A percentile compares a stretch with the other conserved stretches of the same genome.
These are phyloP conservation scores for Altica lythri DNA, from an alignment of 2,888 invertebrate species.

Conservation along the genomic window DNA sequence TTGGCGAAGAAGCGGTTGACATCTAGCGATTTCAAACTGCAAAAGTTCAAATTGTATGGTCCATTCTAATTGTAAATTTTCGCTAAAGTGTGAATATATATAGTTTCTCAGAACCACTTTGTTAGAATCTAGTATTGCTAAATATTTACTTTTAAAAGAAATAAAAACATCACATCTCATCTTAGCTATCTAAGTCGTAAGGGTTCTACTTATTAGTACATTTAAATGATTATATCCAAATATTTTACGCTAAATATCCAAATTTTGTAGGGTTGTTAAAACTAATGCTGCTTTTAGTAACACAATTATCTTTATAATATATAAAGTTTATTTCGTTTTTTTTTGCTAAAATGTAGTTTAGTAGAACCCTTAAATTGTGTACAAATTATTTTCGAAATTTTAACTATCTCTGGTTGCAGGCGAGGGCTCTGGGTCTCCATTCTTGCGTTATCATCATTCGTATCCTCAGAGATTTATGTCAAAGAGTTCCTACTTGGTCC, in stretches of 20 bases:
- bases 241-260: too few relatives aligned
- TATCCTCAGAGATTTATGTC: constrained; percentile 93
- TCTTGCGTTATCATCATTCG: constrained; percentile 96
- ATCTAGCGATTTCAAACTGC: too few relatives aligned
- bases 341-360: constrained; percentile 15
- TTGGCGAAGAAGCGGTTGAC: too few relatives aligned
- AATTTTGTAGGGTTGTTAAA: background rate
- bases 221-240: background rate
- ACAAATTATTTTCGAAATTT: background rate
- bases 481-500: constrained; percentile 92
- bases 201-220: constrained; percentile 46
- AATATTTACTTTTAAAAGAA: constrained; percentile 11
- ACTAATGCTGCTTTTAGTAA: too few relatives aligned
- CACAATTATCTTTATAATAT: too few relatives aligned
- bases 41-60: too few relatives aligned
- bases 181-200: constrained; percentile 38
- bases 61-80: too few relatives aligned
- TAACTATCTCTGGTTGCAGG: constrained; percentile 69
- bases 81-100: too few relatives aligned
- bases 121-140: constrained; percentile 38
- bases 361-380: constrained; percentile 41
- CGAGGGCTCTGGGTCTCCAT: constrained; percentile 93
- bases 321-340: constrained; percentile 32
- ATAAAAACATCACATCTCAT: constrained; percentile 53
- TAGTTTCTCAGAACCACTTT: too few relatives aligned